Base-by-base conservation (phyloP, 2,797 vertebrate species). In the Enteromius paludinosus region DNA sequence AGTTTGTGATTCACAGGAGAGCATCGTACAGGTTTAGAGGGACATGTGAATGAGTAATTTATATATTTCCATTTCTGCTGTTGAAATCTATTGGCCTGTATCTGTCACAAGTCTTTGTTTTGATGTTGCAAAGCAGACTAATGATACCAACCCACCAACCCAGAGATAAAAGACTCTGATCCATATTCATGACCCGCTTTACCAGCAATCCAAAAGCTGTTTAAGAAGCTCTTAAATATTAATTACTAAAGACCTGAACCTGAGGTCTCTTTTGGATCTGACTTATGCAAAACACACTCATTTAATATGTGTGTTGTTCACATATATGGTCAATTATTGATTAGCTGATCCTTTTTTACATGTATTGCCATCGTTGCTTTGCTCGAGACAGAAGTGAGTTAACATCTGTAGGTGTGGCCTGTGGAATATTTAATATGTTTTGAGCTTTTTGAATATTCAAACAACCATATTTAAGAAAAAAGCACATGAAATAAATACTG, bases 131-230 rank as follows among this genome's bases (percentile, higher is more conserved):
- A 75, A 62, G n/a, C 0, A 0, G 33, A 61, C 23, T 62, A 43
- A 47, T 35, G 45, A 69, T 6, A 12, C 45, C 61, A 20, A 17
- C 28, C 28, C 20, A 35, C 30, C 17, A 68, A 38, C 23, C 49
- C 23, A 5, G 49, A 82, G 62, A 82, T 76, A 2, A 76, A 82
- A 76, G 62, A 76, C 72, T 38, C 30, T 61, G 64, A 82, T 68
- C 35, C 38, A 83, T 61, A 83, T 83, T 69, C 62, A 82, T 76
- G 23, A 68, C 15, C 81, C 0, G 30, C 54, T 70, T 64, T 25
- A 78, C 30, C 78, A 30, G 20, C 69, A 47, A 25, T 52, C 15
- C 49, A 28, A 56, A 81, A 65, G 14, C 45, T 64, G 70, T 73
- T 74, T 68, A 56, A 68, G 6, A 75, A 62, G n/a, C 41, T 49